Evolutionary conservation across 2,888 invertebrate species (phyloP), one percentile per base, ranked within the genome.

Genomic region (Didymodactylos carnosus): DNA sequence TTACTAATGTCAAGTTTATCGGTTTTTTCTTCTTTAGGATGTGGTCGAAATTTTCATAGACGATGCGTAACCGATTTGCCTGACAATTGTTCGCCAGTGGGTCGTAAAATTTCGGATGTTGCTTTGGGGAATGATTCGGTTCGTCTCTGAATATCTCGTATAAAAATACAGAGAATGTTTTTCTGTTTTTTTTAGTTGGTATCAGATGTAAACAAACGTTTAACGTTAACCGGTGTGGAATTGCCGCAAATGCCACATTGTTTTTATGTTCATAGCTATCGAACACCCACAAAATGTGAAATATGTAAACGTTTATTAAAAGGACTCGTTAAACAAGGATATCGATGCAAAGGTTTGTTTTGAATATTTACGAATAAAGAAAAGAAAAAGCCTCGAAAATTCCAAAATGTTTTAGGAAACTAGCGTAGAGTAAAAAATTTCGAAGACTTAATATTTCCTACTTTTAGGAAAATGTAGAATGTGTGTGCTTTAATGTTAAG

Each of bases 11-110:
- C 39, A 19, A 69, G 39, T 35, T 19, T 29, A 69, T 69, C 39
- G 6, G 14, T 27, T 13, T 27, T 40, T 75, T 72, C 72, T 76
- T 75, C 81, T 84, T 27, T 85, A 94, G 95, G 94, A 78, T 98
- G 97, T 86, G 91, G 94, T 19, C 88, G 92, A 81, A 97, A 95
- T 86, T 98, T 93, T 86, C 98, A 98, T 87, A 98, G 98, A 84
- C 88, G 97, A 71, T 98, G 87, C 81, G 87, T 86, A 70, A 91
- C 94, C 77, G 95, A 94, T 85, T 92, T 98, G 77, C 97, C 97
- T 71, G 94, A 95, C 82, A 95, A 98, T 86, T 98, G 98, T 62
- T 62, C 62, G 35, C 62, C 62, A n/a, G 35, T 62, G 62, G 25
- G 19, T 19, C 29, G 62, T 35, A 62, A 62, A 35, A 62, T 62